Conservation (phyloP, 2,113 vertebrate species). For the Festucalex cinctus region DNA sequence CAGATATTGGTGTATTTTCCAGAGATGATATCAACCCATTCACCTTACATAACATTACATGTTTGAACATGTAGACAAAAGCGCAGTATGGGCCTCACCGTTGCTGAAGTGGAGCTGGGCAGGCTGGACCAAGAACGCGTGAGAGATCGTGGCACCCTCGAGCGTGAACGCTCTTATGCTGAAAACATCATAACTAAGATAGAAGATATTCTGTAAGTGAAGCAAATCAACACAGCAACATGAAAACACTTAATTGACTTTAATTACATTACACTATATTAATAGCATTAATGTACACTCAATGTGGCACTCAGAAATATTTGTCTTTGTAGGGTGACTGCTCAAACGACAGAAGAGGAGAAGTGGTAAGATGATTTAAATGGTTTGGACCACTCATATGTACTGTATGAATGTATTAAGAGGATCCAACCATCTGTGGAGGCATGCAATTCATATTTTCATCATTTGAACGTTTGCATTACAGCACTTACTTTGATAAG, state of each 20-base stretch:
- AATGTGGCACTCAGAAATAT: background rate
- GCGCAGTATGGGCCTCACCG: constrained; percentile 91
- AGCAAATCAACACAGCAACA: background rate
- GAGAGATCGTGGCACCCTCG: constrained; percentile 80
- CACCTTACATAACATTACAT: background rate
- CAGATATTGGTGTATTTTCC: background rate
- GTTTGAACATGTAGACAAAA: constrained; percentile 82
- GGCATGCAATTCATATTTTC: background rate
- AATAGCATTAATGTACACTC: background rate
- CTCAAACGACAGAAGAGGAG: constrained; percentile 87
- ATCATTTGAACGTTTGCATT: background rate
- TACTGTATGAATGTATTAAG: background rate
- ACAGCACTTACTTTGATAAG: background rate
- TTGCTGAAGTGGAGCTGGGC: constrained; percentile 86
- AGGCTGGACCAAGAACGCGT: constrained; percentile 84
- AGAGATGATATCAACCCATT: background rate
- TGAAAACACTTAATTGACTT: background rate
- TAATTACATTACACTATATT: too few relatives aligned
- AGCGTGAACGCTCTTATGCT: constrained; percentile 87
- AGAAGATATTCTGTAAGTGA: constrained; percentile 89
- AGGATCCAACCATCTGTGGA: constrained; percentile 22
- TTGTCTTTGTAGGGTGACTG: constrained; percentile 74
- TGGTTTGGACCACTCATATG: background rate
- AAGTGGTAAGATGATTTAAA: constrained; percentile 78
- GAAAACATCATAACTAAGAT: constrained; percentile 90